phyloP scores from a whole-genome alignment of 2,113 vertebrate genomes.

The Pangasianodon gigas region DNA sequence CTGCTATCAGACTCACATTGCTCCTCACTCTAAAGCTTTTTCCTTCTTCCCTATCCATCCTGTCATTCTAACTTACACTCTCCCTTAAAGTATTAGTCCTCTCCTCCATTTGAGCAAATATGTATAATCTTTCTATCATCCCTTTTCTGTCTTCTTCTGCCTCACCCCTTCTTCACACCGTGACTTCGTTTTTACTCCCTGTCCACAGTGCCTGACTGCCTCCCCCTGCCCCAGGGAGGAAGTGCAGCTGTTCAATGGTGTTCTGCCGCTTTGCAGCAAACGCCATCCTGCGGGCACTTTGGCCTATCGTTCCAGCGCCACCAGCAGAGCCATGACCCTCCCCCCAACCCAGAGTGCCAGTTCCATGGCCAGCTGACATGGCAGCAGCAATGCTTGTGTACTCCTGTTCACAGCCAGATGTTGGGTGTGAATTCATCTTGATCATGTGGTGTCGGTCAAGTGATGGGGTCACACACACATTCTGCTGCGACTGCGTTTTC shows the following conservation, averaged over 20 bases:
- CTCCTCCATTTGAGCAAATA: slow-evolving; percentile 27
- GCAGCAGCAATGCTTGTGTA: slow-evolving; percentile 30
- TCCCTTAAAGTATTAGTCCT: neutral
- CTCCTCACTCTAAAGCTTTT: slow-evolving; percentile 5
- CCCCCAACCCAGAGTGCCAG: slow-evolving; percentile 68
- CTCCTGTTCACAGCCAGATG: slow-evolving; percentile 74
- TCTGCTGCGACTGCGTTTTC: slow-evolving; percentile 83
- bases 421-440: slow-evolving; percentile 86
- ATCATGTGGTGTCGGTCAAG: slow-evolving; percentile 84
- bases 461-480: slow-evolving; percentile 79
- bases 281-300: slow-evolving; percentile 76
- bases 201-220: slow-evolving; percentile 74
- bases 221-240: slow-evolving; percentile 76
- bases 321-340: slow-evolving; percentile 63
- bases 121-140: slow-evolving; percentile 16
- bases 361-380: slow-evolving; percentile 55
- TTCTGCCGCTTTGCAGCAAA: slow-evolving; percentile 85
- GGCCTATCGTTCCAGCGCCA: slow-evolving; percentile 62
- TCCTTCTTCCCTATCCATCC: neutral
- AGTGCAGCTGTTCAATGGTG: slow-evolving; percentile 89
- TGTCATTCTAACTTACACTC: neutral
- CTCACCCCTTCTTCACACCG: slow-evolving; percentile 72
- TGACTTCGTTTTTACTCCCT: slow-evolving; percentile 88
- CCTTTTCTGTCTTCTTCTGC: slow-evolving; percentile 33
- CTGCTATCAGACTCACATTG: slow-evolving; percentile 15